Evolutionary conservation across 2,797 vertebrate genomes (phyloP).

Genomic region (Sphaeramia orbicularis): DNA sequence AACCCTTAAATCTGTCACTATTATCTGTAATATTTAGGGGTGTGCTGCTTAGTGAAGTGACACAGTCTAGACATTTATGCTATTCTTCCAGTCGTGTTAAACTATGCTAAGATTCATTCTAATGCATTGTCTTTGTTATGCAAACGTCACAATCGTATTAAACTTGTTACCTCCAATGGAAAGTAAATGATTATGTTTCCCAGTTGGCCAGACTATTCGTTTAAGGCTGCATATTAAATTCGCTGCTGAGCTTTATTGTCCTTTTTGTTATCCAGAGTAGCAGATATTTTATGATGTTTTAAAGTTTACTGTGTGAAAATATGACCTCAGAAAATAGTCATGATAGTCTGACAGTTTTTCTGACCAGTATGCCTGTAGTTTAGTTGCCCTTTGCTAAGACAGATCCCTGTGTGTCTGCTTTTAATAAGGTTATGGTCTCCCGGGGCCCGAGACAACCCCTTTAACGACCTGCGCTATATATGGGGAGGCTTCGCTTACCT

Average conservation of each 20-base stretch:
- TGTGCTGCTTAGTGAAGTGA: too few relatives aligned
- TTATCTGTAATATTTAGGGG: too few relatives aligned
- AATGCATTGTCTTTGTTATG: too few relatives aligned
- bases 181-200: background rate
- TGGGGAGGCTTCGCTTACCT: slow-evolving; percentile 97
- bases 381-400: slow-evolving; percentile 56
- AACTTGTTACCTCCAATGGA: background rate
- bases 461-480: slow-evolving; percentile 93
- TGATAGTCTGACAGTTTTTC: slow-evolving; percentile 24
- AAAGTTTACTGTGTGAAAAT: slow-evolving; percentile 35
- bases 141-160: too few relatives aligned
- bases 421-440: slow-evolving; percentile 93
- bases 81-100: too few relatives aligned
- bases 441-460: slow-evolving; percentile 91
- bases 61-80: too few relatives aligned
- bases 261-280: slow-evolving; percentile 1
- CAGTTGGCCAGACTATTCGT: slow-evolving; percentile 13
- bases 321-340: slow-evolving; percentile 30
- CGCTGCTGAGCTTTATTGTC: background rate
- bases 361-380: slow-evolving; percentile 33
- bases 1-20: too few relatives aligned
- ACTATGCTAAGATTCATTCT: too few relatives aligned
- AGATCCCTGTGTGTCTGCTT: slow-evolving; percentile 65
- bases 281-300: slow-evolving; percentile 17
- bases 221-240: background rate